Percentiles rank a stretch among this genome's conserved stretches.
Conservation (phyloP, 2,888 invertebrate genomes). For the Gymnoscelis rufifasciata region DNA sequence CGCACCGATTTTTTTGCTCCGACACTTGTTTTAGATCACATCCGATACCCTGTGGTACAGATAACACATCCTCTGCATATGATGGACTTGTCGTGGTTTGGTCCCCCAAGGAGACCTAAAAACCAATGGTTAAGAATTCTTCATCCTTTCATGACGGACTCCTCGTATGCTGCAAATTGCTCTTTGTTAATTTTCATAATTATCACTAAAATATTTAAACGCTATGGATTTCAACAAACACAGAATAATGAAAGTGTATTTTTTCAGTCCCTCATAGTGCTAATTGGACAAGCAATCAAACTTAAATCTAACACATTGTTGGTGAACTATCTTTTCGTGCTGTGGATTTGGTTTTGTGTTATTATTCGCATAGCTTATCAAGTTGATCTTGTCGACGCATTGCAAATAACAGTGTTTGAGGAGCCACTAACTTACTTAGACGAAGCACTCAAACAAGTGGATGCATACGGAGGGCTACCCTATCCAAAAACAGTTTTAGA, state of each 20-base stretch:
- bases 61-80: slow-evolving; percentile 37
- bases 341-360: slow-evolving; percentile 59
- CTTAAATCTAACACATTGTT: slow-evolving; percentile 40
- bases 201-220: slow-evolving; percentile 19
- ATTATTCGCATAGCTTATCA: slow-evolving; percentile 54
- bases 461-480: slow-evolving; percentile 43
- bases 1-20: slow-evolving; percentile 46
- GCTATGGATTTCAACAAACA: slow-evolving; percentile 25
- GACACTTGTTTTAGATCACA: slow-evolving; percentile 32
- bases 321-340: slow-evolving; percentile 40
- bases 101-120: slow-evolving; percentile 39
- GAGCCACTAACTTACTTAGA: slow-evolving; percentile 36
- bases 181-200: slow-evolving; percentile 18
- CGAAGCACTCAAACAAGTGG: slow-evolving; percentile 39
- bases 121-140: slow-evolving; percentile 44
- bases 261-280: slow-evolving; percentile 41
- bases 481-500: slow-evolving; percentile 21
- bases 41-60: slow-evolving; percentile 37
- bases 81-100: slow-evolving; percentile 43
- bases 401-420: slow-evolving; percentile 44
- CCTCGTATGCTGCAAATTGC: slow-evolving; percentile 30
- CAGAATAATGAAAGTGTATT: slow-evolving; percentile 24
- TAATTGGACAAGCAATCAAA: slow-evolving; percentile 46
- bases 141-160: slow-evolving; percentile 40
- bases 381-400: slow-evolving; percentile 44